These are phyloP conservation scores for Agrotis clavis DNA, from an alignment of 2,888 invertebrate genomes.

Conservation along the genomic window DNA sequence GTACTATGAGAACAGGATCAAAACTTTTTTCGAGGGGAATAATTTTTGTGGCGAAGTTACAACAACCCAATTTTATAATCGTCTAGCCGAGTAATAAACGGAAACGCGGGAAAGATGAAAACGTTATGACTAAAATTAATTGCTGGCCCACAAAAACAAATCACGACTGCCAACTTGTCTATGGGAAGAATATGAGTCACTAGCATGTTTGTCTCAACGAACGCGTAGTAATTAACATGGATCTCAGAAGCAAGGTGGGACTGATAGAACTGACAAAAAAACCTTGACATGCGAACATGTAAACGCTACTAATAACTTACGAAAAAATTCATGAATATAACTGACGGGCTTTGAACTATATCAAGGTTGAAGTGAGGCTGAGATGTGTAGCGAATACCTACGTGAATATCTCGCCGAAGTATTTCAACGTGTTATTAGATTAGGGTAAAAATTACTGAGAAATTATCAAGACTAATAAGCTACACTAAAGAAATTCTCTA, in stretches of 20 bases:
- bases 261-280: conserved; percentile 75
- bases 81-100: background rate
- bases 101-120: conserved; percentile 12
- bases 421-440: conserved; percentile 23
- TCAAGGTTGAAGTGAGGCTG: conserved; percentile 75
- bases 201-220: conserved; percentile 58
- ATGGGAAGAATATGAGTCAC: conserved; percentile 71
- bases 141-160: conserved; percentile 42
- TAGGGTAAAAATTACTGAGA: background rate
- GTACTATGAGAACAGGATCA: no score
- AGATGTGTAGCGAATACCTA: conserved; percentile 49
- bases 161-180: conserved; percentile 65
- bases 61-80: background rate
- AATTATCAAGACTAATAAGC: conserved; percentile 16
- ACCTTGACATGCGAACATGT: conserved; percentile 76
- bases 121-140: conserved; percentile 44
- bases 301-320: conserved; percentile 72
- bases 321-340: conserved; percentile 74
- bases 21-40: no score
- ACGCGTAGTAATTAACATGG: conserved; percentile 61
- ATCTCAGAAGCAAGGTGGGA: conserved; percentile 60
- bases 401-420: conserved; percentile 27
- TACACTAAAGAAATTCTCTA: conserved; percentile 28
- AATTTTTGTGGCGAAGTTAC: no score
- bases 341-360: conserved; percentile 82